These are phyloP conservation scores for Centropyge bicolor DNA, from an alignment of 2,797 vertebrate genomes.

Conservation along the genomic window DNA sequence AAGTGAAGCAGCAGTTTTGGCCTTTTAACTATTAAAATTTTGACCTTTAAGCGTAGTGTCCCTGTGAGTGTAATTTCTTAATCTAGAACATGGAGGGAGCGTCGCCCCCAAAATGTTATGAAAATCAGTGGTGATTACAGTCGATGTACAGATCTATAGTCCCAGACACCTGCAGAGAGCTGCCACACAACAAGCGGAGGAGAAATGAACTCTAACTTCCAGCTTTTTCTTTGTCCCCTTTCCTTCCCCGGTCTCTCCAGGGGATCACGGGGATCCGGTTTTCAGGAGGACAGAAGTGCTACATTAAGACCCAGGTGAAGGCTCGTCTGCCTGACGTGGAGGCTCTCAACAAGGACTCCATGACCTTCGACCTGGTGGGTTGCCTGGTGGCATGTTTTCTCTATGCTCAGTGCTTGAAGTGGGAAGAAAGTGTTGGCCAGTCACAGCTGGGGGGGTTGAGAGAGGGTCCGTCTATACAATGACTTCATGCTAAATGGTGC, in stretches of 20 bases:
- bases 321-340: conserved; percentile 90
- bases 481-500: no score
- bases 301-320: conserved; percentile 95
- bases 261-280: conserved; percentile 96
- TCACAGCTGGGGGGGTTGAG: no score
- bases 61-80: conserved; percentile 34
- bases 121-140: conserved; percentile 8
- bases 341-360: conserved; percentile 86
- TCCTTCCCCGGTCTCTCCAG: conserved; percentile 69
- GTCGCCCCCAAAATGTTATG: not conserved
- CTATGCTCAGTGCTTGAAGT: not conserved
- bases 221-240: not conserved
- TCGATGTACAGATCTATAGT: not conserved
- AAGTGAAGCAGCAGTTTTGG: conserved; percentile 56
- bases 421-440: no score
- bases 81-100: not conserved
- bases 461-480: no score
- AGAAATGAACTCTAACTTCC: not conserved
- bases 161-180: not conserved
- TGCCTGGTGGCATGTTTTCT: not conserved
- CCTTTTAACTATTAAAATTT: conserved; percentile 57
- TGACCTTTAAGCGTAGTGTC: conserved; percentile 66
- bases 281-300: conserved; percentile 93
- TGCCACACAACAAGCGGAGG: not conserved
- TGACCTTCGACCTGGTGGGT: conserved; percentile 92